Percentiles rank a stretch among this genome's conserved stretches.
Conservation (phyloP, 2,888 invertebrate species). For the Orgyia antiqua region DNA sequence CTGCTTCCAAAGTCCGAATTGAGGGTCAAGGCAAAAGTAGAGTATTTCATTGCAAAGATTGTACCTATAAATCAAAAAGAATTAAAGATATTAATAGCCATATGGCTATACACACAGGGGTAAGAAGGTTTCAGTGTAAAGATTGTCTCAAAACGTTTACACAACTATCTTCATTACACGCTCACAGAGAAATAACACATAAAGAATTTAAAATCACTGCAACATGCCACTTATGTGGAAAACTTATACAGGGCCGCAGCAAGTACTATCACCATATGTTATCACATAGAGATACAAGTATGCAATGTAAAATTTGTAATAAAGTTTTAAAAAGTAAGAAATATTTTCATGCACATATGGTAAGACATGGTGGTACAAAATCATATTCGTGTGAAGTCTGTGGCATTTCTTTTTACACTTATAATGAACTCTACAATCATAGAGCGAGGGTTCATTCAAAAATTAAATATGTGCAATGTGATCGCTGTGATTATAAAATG, state of each 20-base stretch:
- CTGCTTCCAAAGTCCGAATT: conserved; percentile 28
- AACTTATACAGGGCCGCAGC: conserved; percentile 41
- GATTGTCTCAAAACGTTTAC: conserved; percentile 44
- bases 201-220: conserved; percentile 36
- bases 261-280: conserved; percentile 45
- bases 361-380: conserved; percentile 47
- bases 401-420: conserved; percentile 47
- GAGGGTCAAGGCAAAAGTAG: conserved; percentile 44
- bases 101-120: conserved; percentile 45
- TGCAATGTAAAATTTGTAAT: conserved; percentile 21
- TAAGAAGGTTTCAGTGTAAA: conserved; percentile 44
- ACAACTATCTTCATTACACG: conserved; percentile 44
- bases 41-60: conserved; percentile 35
- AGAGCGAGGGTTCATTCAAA: conserved; percentile 39
- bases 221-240: conserved; percentile 57
- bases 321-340: conserved; percentile 35
- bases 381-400: conserved; percentile 54
- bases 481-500: conserved; percentile 44
- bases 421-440: conserved; percentile 51
- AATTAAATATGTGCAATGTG: conserved; percentile 36
- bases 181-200: conserved; percentile 47
- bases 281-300: conserved; percentile 26
- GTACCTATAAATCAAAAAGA: conserved; percentile 40
- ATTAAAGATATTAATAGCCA: conserved; percentile 47
- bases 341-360: conserved; percentile 39